Percentiles rank a stretch among this genome's conserved stretches.
These are phyloP conservation scores for Dromaius novaehollandiae DNA, from an alignment of 2,113 vertebrate species.

Conservation along the genomic window DNA sequence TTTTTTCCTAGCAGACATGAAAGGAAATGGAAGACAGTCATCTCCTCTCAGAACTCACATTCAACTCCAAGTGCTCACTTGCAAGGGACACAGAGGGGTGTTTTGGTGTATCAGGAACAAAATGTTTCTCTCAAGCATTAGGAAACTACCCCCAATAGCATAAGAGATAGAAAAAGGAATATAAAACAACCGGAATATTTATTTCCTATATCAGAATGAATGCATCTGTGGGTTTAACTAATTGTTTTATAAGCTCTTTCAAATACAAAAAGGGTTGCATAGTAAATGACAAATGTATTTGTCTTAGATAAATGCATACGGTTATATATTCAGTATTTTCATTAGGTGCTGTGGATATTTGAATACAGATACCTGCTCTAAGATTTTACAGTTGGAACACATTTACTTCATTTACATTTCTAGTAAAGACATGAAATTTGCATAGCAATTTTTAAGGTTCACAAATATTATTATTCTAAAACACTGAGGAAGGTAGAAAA, in stretches of 20 bases:
- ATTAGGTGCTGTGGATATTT: neutral
- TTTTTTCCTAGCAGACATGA: neutral
- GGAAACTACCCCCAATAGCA: neutral
- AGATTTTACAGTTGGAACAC: neutral
- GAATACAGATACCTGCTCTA: neutral
- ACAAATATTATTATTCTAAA: neutral
- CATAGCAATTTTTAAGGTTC: constrained; percentile 25
- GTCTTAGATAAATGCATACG: neutral
- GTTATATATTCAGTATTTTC: neutral
- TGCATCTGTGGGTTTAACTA: neutral
- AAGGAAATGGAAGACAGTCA: neutral
- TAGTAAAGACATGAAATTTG: neutral
- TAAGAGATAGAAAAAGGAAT: neutral
- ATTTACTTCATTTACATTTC: neutral
- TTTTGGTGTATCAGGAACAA: neutral
- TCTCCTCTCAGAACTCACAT: neutral
- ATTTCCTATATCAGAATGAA: neutral
- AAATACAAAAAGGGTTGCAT: neutral
- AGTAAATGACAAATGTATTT: neutral
- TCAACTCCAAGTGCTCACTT: neutral
- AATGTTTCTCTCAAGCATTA: neutral
- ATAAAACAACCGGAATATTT: neutral
- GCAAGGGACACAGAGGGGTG: neutral
- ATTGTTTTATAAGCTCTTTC: neutral
- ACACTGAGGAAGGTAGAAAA: constrained; percentile 13